These are phyloP conservation scores for Hylaeus volcanicus DNA, from an alignment of 1,140 invertebrate species.

Conservation along the genomic window DNA sequence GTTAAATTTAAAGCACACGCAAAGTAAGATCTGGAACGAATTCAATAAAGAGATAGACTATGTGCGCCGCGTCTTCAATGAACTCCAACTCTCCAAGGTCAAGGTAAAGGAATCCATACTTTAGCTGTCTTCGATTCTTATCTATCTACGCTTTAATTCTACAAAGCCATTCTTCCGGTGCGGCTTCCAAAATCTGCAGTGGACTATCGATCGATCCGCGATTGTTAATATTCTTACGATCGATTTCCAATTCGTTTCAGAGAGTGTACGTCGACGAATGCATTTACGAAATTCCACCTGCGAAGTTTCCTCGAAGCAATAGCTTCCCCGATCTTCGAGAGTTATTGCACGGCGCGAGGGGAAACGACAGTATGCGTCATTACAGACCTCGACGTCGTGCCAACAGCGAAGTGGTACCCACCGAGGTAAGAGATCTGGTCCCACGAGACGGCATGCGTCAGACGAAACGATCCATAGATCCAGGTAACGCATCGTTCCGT, in stretches of 20 bases:
- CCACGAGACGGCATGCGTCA: not conserved
- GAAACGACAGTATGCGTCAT: conserved; percentile 62
- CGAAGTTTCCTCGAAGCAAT: conserved; percentile 73
- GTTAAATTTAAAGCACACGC: conserved; percentile 87
- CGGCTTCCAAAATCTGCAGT: no score
- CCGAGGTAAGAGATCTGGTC: conserved; percentile 51
- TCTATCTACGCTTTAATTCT: not conserved
- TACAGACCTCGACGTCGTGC: conserved; percentile 74
- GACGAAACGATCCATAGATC: no score
- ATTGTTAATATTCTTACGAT: no score
- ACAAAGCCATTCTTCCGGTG: not conserved
- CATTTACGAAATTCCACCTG: conserved; percentile 70
- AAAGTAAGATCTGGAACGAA: conserved; percentile 88
- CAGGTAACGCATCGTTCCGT: no score
- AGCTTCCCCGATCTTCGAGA: conserved; percentile 77
- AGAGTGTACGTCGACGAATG: conserved; percentile 77
- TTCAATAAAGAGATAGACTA: conserved; percentile 88
- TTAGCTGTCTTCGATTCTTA: not conserved
- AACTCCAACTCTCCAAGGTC: conserved; percentile 88
- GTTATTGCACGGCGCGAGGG: conserved; percentile 68
- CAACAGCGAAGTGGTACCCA: conserved; percentile 78
- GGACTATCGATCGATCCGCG: no score
- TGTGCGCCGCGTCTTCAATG: conserved; percentile 87
- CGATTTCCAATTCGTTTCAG: conserved; percentile 55
- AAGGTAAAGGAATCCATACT: conserved; percentile 81